These are phyloP conservation scores for Cebidichthys violaceus DNA, from an alignment of 2,113 vertebrate genomes.

Conservation along the genomic window DNA sequence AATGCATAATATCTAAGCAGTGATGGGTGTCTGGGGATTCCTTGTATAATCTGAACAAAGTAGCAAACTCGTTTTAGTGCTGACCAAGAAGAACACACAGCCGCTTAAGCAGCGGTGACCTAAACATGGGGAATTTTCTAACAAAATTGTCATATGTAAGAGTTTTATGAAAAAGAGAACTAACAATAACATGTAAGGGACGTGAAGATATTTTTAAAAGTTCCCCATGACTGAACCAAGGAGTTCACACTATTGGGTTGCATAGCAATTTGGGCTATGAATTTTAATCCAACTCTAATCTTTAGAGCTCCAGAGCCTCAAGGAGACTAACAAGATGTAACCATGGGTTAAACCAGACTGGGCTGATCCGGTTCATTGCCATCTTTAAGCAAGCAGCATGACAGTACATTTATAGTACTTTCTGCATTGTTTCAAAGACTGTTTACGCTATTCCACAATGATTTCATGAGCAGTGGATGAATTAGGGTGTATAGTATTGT, in stretches of 20 bases:
- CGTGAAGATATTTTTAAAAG: conserved; percentile 41
- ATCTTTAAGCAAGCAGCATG: background rate
- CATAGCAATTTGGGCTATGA: conserved; percentile 28
- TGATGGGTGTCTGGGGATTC: conserved; percentile 27
- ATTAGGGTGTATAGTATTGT: background rate
- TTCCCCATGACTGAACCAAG: conserved; percentile 23
- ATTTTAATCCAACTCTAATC: conserved; percentile 37
- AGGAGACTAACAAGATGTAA: conserved; percentile 24
- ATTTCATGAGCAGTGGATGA: background rate
- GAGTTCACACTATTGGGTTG: conserved; percentile 20
- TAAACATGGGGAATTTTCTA: conserved; percentile 4
- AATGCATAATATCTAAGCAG: conserved; percentile 36
- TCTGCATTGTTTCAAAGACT: background rate
- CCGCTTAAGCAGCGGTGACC: background rate
- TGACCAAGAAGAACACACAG: conserved; percentile 33
- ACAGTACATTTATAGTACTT: background rate
- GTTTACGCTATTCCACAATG: background rate
- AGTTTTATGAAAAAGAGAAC: conserved; percentile 19
- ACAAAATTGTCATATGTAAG: background rate
- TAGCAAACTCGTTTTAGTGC: conserved; percentile 32
- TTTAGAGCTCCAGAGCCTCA: conserved; percentile 23
- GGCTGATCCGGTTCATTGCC: background rate
- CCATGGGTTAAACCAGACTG: conserved; percentile 11
- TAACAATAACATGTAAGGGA: conserved; percentile 11
- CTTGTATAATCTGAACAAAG: conserved; percentile 49